Evolutionary conservation across 2,113 vertebrate genomes (phyloP).

Genomic region (Ageneiosus marmoratus): DNA sequence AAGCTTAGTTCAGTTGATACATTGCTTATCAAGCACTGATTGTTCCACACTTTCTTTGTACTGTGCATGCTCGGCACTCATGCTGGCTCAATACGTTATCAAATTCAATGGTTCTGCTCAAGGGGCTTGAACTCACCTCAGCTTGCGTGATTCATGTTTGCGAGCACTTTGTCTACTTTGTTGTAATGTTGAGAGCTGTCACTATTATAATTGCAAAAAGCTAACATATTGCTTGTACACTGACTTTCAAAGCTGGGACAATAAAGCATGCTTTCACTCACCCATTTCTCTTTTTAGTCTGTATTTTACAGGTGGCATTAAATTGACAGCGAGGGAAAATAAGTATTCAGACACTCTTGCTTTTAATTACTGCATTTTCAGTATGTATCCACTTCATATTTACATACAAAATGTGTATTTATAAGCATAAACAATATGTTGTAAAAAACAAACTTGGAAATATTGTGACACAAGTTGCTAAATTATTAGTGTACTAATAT

Average conservation of each 20-base stretch:
- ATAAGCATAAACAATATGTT: background rate
- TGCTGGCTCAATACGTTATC: slow-evolving; percentile 19
- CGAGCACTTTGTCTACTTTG: slow-evolving; percentile 42
- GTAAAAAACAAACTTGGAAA: background rate
- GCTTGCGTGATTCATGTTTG: slow-evolving; percentile 28
- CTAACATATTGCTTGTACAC: slow-evolving; percentile 22
- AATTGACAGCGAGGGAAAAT: background rate
- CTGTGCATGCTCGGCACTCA: slow-evolving; percentile 40
- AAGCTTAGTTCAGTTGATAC: slow-evolving; percentile 12
- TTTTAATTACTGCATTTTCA: background rate
- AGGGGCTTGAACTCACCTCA: slow-evolving; percentile 36
- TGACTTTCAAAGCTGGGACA: slow-evolving; percentile 16
- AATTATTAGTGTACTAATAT: background rate
- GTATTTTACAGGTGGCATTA: background rate
- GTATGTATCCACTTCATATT: background rate
- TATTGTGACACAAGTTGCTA: background rate
- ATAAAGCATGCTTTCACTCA: slow-evolving; percentile 13
- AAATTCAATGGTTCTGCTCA: slow-evolving; percentile 45
- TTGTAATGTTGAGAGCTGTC: slow-evolving; percentile 49
- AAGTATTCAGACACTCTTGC: background rate
- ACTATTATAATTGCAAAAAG: slow-evolving; percentile 20
- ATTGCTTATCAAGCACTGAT: slow-evolving; percentile 21
- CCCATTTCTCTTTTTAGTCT: background rate
- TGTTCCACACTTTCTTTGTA: background rate
- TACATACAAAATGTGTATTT: background rate